These are phyloP conservation scores for Bovichtus variegatus DNA, from an alignment of 2,797 vertebrate genomes.

Conservation along the genomic window DNA sequence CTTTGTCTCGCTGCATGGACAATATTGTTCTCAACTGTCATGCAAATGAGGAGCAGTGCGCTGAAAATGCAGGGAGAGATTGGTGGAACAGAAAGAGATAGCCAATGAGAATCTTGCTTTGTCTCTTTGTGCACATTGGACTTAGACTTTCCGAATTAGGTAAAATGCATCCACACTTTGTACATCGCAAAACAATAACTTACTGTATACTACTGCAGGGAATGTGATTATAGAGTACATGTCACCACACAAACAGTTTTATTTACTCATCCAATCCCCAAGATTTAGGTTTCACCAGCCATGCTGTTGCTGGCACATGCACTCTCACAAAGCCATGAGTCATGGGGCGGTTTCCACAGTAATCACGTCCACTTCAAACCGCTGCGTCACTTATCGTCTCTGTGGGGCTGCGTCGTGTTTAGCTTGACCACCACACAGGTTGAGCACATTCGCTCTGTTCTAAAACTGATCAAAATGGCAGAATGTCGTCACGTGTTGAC, in stretches of 20 bases:
- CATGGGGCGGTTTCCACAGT: constrained; percentile 52
- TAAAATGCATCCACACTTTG: background rate
- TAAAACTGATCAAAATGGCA: background rate
- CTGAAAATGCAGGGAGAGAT: constrained; percentile 41
- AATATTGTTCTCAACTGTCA: constrained; percentile 69
- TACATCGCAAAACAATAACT: background rate
- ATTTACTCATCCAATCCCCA: constrained; percentile 35
- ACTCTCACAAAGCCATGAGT: constrained; percentile 42
- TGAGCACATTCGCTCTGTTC: background rate
- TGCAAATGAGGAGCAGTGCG: constrained; percentile 71
- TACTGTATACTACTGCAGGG: background rate
- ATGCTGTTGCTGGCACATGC: constrained; percentile 18
- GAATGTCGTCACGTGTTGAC: background rate
- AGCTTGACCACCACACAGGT: constrained; percentile 20
- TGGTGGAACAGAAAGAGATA: constrained; percentile 29
- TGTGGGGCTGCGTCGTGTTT: constrained; percentile 23
- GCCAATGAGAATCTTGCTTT: constrained; percentile 6
- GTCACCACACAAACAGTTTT: background rate
- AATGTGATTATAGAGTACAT: background rate
- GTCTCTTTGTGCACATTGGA: constrained; percentile 5
- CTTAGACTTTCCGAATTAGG: background rate
- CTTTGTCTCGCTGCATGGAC: constrained; percentile 63
- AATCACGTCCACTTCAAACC: constrained; percentile 48
- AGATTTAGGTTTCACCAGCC: constrained; percentile 36
- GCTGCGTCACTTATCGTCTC: constrained; percentile 31